Evolutionary conservation across 2,113 vertebrate genomes (phyloP), one percentile per base, ranked within the genome.

Genomic region (Chloroceryle aenea): DNA sequence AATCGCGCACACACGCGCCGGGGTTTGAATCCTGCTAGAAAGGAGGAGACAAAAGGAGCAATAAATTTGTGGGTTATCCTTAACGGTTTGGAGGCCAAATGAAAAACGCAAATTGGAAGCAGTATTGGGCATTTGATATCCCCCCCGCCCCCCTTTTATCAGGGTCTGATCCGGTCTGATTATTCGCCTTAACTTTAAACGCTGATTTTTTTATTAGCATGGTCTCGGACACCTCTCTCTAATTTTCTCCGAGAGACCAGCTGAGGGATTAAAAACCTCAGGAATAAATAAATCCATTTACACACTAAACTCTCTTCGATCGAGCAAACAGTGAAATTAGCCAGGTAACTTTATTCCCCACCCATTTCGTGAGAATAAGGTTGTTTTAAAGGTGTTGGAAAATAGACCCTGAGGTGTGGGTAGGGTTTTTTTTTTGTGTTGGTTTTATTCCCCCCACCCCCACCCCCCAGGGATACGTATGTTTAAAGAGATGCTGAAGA

Each of bases 21-120:
- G 26, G 32, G 11, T 26, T 45, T 84, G 61, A 32, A 12, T 75
- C 26, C 90, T 85, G 87, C 83, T 81, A 9, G n/a, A 11, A 30
- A 75, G 61, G 63, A 73, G 64, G 90, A 94, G 81, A 90, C 94
- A 96, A 96, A 97, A 96, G 94, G 90, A 95, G 88, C 85, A 78
- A 94, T 89, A 97, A 93, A 94, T 67, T 73, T 23, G 69, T 80
- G 91, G 91, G 92, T 84, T 93, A 96, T 90, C 48, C 16, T 91
- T 85, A 92, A 68, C 52, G 45, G 76, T 83, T 97, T 90, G 92
- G 67, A 97, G 84, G 56, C 94, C 95, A 86, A 77, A 94, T 48
- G n/a, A 88, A 95, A 98, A 96, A 84, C 43, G 14, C 38, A 68
- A 85, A 95, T 75, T 86, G 71, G 66, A 93, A 79, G 48, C 66